Conservation (phyloP, 2,113 vertebrate genomes). For the Syngnathoides biaculeatus region DNA sequence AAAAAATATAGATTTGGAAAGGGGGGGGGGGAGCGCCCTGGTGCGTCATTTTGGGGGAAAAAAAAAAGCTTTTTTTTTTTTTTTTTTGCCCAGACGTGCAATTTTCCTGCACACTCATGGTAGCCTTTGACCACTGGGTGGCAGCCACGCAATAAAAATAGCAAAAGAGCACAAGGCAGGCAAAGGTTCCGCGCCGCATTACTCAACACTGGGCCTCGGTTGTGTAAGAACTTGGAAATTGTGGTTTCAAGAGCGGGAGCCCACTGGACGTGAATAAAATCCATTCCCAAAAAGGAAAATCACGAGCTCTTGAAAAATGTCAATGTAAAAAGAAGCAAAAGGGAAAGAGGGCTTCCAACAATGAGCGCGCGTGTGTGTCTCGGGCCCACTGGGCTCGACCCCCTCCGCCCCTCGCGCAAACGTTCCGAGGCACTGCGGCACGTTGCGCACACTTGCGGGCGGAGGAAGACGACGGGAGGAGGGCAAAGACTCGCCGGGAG, state of each 20-base stretch:
- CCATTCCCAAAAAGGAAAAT: no score
- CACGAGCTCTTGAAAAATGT: not conserved
- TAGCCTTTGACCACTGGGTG: conserved; percentile 70
- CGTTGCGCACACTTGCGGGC: conserved; percentile 64
- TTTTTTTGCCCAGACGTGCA: conserved; percentile 6
- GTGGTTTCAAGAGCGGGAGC: conserved; percentile 12
- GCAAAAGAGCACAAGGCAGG: conserved; percentile 35
- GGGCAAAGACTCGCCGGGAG: conserved; percentile 63
- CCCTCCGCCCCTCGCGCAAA: not conserved
- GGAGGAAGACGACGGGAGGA: conserved; percentile 70
- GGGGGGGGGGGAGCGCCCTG: not conserved
- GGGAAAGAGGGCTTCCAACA: not conserved
- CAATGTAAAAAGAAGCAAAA: not conserved
- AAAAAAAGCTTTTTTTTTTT: not conserved
- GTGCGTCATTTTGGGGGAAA: not conserved
- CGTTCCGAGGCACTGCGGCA: conserved; percentile 70
- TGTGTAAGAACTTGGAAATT: conserved; percentile 50
- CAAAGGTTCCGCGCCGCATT: conserved; percentile 43
- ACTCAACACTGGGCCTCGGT: conserved; percentile 56
- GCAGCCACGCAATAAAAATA: conserved; percentile 68
- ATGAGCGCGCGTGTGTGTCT: conserved; percentile 5
- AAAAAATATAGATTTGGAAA: not conserved
- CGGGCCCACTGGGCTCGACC: conserved; percentile 1
- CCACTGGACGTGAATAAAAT: not conserved
- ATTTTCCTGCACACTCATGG: conserved; percentile 12